Evolutionary conservation across 2,888 invertebrate species (phyloP), one percentile per base, ranked within the genome.

Genomic region (Scelioninae gen. 2): DNA sequence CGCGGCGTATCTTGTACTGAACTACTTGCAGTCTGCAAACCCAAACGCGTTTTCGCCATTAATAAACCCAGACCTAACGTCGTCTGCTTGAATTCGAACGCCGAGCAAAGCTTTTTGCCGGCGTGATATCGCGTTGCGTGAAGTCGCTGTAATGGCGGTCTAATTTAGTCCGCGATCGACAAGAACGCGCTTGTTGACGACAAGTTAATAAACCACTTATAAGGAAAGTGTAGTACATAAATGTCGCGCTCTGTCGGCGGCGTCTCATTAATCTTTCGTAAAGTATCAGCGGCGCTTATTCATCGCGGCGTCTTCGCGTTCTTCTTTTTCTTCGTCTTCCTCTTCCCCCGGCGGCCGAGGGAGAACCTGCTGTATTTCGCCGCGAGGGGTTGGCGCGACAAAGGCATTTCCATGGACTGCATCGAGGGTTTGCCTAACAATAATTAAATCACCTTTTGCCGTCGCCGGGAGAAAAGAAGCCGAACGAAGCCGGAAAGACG

Each of bases 381-480:
- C 67, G 39, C 69, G 77, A 77, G 75, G 67, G 61, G 69, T 52
- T 63, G 64, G 46, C 25, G 68, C 55, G 68, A 81, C 80, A 77
- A 79, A 77, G 73, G 64, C 67, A 70, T 65, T 67, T 74, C 57
- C 53, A 58, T 45, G 37, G 43, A 48, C 9, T 71, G 48, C 41
- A 67, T 68, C 65, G 41, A 48, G 81, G 77, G 74, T 76, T 77
- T 73, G 78, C 72, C 73, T 78, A 76, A 78, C 79, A 78, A 80
- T 82, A 82, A 82, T 82, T 81, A 82, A 80, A 83, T 83, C 80
- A 77, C 58, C 70, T 76, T 58, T 70, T 73, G 52, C 69, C 58
- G 77, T 75, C 77, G 67, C 78, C 72, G 50, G 39, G 48, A 75
- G 63, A 74, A 75, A 75, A 69, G 76, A 73, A 72, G 69, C 67